Base-by-base conservation (phyloP, 2,113 vertebrate genomes). In the Upupa epops region DNA sequence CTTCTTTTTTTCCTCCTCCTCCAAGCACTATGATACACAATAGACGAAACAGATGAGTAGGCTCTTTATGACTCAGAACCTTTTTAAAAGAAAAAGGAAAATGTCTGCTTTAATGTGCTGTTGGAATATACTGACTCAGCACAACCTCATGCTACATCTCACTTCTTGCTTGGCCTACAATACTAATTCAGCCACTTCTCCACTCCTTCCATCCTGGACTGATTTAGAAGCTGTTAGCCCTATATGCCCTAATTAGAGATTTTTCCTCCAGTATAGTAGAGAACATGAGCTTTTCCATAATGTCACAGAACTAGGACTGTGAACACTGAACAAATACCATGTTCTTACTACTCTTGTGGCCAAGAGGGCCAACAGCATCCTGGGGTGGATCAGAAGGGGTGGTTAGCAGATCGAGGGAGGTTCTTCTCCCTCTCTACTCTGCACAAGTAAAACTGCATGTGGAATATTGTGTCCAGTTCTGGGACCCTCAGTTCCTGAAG, bases 61-160 rank as follows among this genome's bases (percentile, higher is more conserved):
- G 84, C 73, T 95, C 81, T 89, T 80, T 89, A 77, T 96, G 93
- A 96, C 92, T 96, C 95, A 96, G 93, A 95, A 82, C 19, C 78
- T 92, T 37, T 55, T 36, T 56, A 71, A 49, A 28, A 86, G 74
- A 85, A 93, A 90, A 79, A 14, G n/a, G 34, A 88, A 76, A 90
- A 89, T 18, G 49, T 52, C 55, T 89, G 51, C 8, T 94, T 90
- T 80, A 87, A 91, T 87, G 89, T 93, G 40, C 71, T 83, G n/a
- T 77, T 59, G 15, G 37, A 84, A 90, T 76, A 89, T 58, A 70
- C 13, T 84, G 66, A 88, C 36, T 94, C 88, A 92, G 86, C 70
- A 86, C 16, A 86, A 48, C 59, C 42, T 64, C 58, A 70, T 37
- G 28, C 31, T 46, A 48, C 58, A 86, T 93, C 70, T 68, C 45